Conservation (phyloP, 2,113 vertebrate species). For the Hirundichthys speculiger region DNA sequence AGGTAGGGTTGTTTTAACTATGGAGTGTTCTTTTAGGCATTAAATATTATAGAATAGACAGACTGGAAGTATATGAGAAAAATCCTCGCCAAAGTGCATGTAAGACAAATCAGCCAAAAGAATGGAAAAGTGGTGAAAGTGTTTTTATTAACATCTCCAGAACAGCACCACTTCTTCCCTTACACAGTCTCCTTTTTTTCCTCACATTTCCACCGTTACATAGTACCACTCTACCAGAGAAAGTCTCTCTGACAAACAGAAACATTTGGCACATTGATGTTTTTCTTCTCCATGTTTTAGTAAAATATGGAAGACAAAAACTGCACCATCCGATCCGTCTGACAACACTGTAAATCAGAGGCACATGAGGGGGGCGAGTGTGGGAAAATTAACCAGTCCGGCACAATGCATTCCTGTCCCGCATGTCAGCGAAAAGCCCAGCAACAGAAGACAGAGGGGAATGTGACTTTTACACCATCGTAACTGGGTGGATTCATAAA, state of each 20-base stretch:
- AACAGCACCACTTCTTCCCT: slow-evolving; percentile 42
- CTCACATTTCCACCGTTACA: slow-evolving; percentile 4
- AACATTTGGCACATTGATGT: slow-evolving; percentile 25
- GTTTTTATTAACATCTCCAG: slow-evolving; percentile 53
- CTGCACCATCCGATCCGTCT: slow-evolving; percentile 14
- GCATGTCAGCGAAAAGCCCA: slow-evolving; percentile 65
- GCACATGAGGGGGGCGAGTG: slow-evolving; percentile 49
- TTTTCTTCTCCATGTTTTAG: slow-evolving; percentile 5
- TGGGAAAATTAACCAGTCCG: slow-evolving; percentile 61
- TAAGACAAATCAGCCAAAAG: slow-evolving; percentile 19
- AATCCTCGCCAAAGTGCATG: background rate
- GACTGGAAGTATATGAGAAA: too few relatives aligned
- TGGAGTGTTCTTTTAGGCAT: too few relatives aligned
- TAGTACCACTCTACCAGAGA: slow-evolving; percentile 7
- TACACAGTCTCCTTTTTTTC: slow-evolving; percentile 24
- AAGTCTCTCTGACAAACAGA: slow-evolving; percentile 18
- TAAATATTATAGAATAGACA: too few relatives aligned
- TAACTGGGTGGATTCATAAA: slow-evolving; percentile 31
- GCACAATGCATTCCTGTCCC: slow-evolving; percentile 70
- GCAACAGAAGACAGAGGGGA: slow-evolving; percentile 59
- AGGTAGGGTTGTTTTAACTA: too few relatives aligned
- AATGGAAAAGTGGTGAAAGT: slow-evolving; percentile 31
- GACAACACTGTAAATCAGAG: slow-evolving; percentile 52
- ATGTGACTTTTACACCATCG: slow-evolving; percentile 65
- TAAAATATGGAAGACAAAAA: slow-evolving; percentile 22